Base-by-base conservation (phyloP, 1,140 invertebrate species). In the Achroia grisella region DNA sequence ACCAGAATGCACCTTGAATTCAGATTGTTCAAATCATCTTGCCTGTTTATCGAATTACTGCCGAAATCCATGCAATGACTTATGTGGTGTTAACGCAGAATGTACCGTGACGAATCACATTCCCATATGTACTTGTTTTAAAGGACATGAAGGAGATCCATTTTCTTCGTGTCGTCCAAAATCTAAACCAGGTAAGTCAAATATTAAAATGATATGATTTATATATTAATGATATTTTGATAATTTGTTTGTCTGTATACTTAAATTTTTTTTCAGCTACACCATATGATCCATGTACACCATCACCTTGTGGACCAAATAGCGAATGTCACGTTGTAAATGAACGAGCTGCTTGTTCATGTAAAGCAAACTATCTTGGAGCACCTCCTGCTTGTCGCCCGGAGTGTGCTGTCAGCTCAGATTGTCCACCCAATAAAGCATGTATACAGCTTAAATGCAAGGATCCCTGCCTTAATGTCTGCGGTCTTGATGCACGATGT, bases 11-110 rank as follows among this genome's bases (percentile, higher is more conserved):
- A 89, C 92, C 0, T 89, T 91, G 46, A 94, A 93, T 73, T 89
- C 92, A 0, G 94, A 97, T 56, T 97, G 96, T 76, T 88, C 93
- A 0, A 91, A 91, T 56, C 88, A 93, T 60, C 74, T 94, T 33
- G 91, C 94, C 27, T 97, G 96, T 76, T 86, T 95, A 27, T 92
- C 93, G 52, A 92, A 94, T 58, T 91, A 95, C 60, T 97, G 95
- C 63, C 87, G 93, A 54, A 92, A 97, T 88, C 95, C 95, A n/a
- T 97, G 95, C 71, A 91, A 90, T 43, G 94, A 94, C 23, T 89
- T 95, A 33, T 97, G 95, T 71, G 95, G 95, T 17, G 69, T 88
- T 0, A 95, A 95, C 68, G 93, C 94, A 1, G 90, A 94, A 70
- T 97, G 95, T 68, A 87, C 88, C 44, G 94, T 96, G 0, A 91